Evolutionary conservation across 2,113 vertebrate genomes (phyloP).

Genomic region (Stigmatopora argus): DNA sequence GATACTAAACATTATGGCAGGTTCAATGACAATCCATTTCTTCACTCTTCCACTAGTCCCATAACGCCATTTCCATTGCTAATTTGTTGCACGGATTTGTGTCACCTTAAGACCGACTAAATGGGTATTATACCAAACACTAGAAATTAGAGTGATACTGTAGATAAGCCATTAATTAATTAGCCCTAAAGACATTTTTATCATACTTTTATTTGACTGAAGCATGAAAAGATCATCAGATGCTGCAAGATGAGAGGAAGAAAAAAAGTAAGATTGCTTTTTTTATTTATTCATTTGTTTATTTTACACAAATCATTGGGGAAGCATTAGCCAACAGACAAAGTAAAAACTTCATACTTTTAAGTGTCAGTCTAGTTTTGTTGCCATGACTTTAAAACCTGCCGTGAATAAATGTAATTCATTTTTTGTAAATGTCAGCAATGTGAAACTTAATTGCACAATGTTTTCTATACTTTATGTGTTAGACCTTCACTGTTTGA

Average conservation of each 20-base stretch:
- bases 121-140: conserved; percentile 27
- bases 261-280: neutral
- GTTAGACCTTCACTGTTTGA: too few relatives aligned
- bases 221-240: conserved; percentile 5
- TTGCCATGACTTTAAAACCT: neutral
- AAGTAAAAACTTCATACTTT: neutral
- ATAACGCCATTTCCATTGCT: conserved; percentile 85
- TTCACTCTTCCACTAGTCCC: conserved; percentile 77
- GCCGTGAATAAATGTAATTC: neutral
- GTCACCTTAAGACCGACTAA: conserved; percentile 64
- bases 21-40: conserved; percentile 85
- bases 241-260: neutral
- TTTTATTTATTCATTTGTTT: neutral
- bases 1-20: conserved; percentile 88
- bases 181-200: conserved; percentile 16
- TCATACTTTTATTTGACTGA: conserved; percentile 5
- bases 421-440: too few relatives aligned
- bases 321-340: too few relatives aligned
- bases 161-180: conserved; percentile 31
- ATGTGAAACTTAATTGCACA: too few relatives aligned
- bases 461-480: too few relatives aligned
- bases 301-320: neutral
- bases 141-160: conserved; percentile 16
- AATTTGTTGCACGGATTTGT: conserved; percentile 80
- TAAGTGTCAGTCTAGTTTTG: neutral